A percentile compares a stretch with the other conserved stretches of the same genome.
phyloP scores from a whole-genome alignment of 2,888 invertebrate genomes.

The Nasonia oneida region DNA sequence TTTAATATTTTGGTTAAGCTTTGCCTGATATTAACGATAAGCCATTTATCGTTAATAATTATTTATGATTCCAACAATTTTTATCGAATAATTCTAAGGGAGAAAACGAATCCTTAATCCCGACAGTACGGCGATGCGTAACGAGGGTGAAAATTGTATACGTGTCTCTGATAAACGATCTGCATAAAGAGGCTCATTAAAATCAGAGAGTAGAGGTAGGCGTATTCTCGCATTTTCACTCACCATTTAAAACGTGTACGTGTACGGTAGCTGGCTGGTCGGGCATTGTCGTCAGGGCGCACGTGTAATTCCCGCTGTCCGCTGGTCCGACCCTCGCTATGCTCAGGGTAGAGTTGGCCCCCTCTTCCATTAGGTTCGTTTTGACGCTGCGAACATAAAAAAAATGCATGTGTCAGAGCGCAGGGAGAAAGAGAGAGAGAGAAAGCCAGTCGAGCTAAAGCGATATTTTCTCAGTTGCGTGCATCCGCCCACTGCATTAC shows the following conservation, averaged over 20 bases:
- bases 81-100: not conserved
- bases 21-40: too few relatives aligned
- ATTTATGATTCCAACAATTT: too few relatives aligned
- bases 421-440: not conserved
- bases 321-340: conserved; percentile 79
- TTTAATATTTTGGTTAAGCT: too few relatives aligned
- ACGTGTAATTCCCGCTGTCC: conserved; percentile 81
- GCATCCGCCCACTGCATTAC: conserved; percentile 7
- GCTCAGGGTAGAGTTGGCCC: conserved; percentile 80
- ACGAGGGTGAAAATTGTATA: not conserved
- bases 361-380: conserved; percentile 80
- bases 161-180: not conserved
- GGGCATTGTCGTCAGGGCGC: conserved; percentile 79
- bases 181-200: conserved; percentile 2
- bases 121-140: not conserved
- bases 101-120: not conserved
- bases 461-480: not conserved
- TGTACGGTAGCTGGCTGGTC: conserved; percentile 79
- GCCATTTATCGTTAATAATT: too few relatives aligned
- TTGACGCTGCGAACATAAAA: conserved; percentile 76
- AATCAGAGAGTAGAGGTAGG: not conserved
- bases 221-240: conserved; percentile 64
- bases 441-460: not conserved
- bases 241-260: conserved; percentile 81
- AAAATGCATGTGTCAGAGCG: conserved; percentile 11